Base-by-base conservation (phyloP, 2,797 vertebrate genomes). In the Rhyacichthys aspro region DNA sequence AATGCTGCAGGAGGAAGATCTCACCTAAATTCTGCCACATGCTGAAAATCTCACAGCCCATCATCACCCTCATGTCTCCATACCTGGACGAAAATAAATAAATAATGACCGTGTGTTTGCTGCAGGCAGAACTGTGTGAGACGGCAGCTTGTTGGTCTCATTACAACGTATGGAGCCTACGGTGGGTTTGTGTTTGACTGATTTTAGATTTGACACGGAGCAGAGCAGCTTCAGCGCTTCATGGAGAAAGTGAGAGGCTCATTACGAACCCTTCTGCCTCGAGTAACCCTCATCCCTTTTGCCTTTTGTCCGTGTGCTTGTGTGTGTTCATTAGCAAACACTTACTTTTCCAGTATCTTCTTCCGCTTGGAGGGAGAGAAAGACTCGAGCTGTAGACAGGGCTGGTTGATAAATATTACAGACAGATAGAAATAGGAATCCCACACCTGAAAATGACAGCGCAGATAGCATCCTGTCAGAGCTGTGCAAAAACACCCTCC, bases 1-100 rank as follows among this genome's bases (percentile, higher is more conserved):
- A 47, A 19, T 28, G 44, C 44, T 6, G 7, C 23, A 5, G 23
- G 23, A 28, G 23, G 23, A 28, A 15, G 18, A 14, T 75, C 92
- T 92, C 87, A 98, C 98, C 97, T 88, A 99, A 90, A 87, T 97
- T 99, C 86, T 99, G 98, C 98, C 98, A 99, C 98, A 99, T 98
- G 88, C 97, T 98, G 91, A 99, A 99, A 88, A 99, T 98, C 90
- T 99, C 97, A 88, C 96, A 99, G 44, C 96, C 97, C 96, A 99
- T 99, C 89, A 97, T 99, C 58, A 98, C 96, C 17, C 96, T 90
- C 96, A 99, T 99, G 85, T 99, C 97, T 73, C 96, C 98, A 2
- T 99, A 99, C 74, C 97, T 99, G 70, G 52, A 33, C 0, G 44
- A 53, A 1, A 56, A 70, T 41, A 66, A 56, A 69, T 52, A 71